These are phyloP conservation scores for Ageneiosus marmoratus DNA, from an alignment of 2,113 vertebrate species.

Conservation along the genomic window DNA sequence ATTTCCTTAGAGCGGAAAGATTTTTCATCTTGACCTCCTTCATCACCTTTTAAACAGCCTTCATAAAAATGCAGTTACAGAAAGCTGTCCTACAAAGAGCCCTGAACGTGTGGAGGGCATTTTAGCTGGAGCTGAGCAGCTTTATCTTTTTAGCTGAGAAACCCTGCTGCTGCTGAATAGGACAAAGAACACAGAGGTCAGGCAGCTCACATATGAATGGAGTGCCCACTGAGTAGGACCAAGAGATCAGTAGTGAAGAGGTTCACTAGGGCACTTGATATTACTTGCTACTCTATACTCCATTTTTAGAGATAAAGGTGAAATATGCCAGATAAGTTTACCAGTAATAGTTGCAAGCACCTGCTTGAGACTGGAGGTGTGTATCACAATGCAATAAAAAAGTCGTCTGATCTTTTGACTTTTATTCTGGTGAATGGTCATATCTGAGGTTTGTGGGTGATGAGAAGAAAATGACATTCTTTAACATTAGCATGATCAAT, in stretches of 20 bases:
- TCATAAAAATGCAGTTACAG: slow-evolving; percentile 27
- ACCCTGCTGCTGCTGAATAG: background rate
- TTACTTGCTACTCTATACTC: slow-evolving; percentile 7
- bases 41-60: background rate
- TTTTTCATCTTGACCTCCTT: background rate
- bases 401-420: background rate
- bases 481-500: background rate
- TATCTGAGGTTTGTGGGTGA: background rate
- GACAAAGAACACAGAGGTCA: slow-evolving; percentile 24
- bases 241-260: slow-evolving; percentile 30
- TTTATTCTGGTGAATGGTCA: background rate
- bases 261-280: slow-evolving; percentile 8
- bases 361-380: background rate
- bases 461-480: background rate
- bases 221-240: slow-evolving; percentile 22
- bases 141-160: background rate
- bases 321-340: background rate
- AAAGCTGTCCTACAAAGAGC: slow-evolving; percentile 9
- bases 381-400: background rate
- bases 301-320: slow-evolving; percentile 11
- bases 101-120: slow-evolving; percentile 29
- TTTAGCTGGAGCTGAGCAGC: background rate
- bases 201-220: slow-evolving; percentile 16
- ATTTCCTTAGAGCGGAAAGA: background rate
- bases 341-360: background rate